Percentiles rank a stretch among this genome's conserved stretches.
Evolutionary conservation across 1,140 invertebrate genomes (phyloP).

Genomic region (Oncopeltus fasciatus): DNA sequence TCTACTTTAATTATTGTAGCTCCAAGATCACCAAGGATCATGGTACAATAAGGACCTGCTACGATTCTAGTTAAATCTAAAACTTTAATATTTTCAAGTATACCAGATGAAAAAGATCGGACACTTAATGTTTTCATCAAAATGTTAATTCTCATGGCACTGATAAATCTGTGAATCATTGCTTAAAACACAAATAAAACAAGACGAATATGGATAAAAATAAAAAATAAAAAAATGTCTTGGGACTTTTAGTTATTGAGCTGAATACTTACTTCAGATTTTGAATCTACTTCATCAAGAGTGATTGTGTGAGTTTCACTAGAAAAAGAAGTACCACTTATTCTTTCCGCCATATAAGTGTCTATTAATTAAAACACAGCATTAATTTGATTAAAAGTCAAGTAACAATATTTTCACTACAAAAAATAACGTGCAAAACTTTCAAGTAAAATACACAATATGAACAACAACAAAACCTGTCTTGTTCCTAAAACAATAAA

Average conservation of each 20-base stretch:
- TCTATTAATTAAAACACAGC: too few relatives aligned
- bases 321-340: neutral
- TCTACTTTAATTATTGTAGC: constrained; percentile 90
- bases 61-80: constrained; percentile 73
- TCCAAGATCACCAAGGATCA: constrained; percentile 85
- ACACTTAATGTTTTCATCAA: constrained; percentile 41
- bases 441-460: too few relatives aligned
- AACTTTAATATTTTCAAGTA: constrained; percentile 47
- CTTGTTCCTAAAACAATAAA: too few relatives aligned
- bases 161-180: neutral
- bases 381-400: too few relatives aligned
- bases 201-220: neutral
- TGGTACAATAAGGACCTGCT: constrained; percentile 64
- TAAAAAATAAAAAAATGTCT: neutral
- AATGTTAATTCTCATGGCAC: neutral
- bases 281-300: constrained; percentile 1
- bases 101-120: neutral
- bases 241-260: neutral
- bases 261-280: constrained; percentile 5
- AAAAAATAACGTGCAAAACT: too few relatives aligned
- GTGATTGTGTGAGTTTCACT: constrained; percentile 3
- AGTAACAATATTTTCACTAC: too few relatives aligned
- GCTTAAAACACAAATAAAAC: neutral
- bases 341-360: constrained; percentile 5
- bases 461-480: too few relatives aligned